Evolutionary conservation across 2,797 vertebrate species (phyloP), one percentile per base, ranked within the genome.

Genomic region (Choloepus didactylus): DNA sequence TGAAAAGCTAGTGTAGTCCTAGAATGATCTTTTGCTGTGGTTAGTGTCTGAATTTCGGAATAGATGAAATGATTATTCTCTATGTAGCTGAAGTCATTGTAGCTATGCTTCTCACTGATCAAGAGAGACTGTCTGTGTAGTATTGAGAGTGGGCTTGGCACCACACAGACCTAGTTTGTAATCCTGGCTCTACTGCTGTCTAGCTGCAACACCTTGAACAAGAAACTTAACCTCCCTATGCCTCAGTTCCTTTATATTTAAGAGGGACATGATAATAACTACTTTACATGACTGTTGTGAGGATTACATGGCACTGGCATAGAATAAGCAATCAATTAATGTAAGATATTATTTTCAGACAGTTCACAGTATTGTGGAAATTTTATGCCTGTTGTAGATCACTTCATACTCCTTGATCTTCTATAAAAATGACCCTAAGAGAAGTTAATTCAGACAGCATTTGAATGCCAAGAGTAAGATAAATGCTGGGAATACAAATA

Each of bases 21-120:
- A 69, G 69, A 60, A 0, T n/a, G 60, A 59, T 49, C 87, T 14
- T 12, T 94, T 91, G 21, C n/a, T 15, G 3, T 27, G 18, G 25
- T 87, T 35, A 91, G 38, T 56, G 41, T 80, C 93, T 54, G 66
- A 76, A 62, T 75, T 94, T 87, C 90, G 38, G 66, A 56, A 72
- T 64, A 79, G 35, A 14, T 87, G 15, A 80, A 84, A 46, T 75
- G 62, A 4, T 77, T 62, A 25, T 72, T 87, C 56, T 92, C 15
- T 27, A 6, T 62, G 56, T 77, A 85, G 46, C 25, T 79, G 15
- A 73, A 31, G 23, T 72, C 85, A 6, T 76, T 38, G 12, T 66
- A 44, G 38, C 59, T 89, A 2, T 89, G 51, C 56, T 35, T 35
- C 35, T 35, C 70, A 5, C 27, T 29, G 15, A 5, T 72, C 31